Evolutionary conservation across 1,140 invertebrate genomes (phyloP).

Genomic region (Drosophila virilis): DNA sequence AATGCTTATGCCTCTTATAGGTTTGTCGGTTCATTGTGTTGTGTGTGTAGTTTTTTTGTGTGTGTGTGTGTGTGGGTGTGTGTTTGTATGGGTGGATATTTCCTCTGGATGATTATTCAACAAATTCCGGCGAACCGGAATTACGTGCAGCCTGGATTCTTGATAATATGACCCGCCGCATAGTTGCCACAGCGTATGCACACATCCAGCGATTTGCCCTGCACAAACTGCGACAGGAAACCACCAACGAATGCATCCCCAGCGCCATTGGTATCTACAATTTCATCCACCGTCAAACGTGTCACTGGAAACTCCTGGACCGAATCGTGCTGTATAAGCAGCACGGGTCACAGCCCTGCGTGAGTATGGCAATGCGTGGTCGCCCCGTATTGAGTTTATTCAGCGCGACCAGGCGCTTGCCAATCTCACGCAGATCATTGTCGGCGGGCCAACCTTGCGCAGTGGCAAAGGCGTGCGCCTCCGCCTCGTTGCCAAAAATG

Average conservation of each 20-base stretch:
- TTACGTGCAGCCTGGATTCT: constrained; percentile 95
- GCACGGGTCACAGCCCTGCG: constrained; percentile 94
- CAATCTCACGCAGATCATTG: constrained; percentile 92
- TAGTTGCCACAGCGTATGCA: constrained; percentile 96
- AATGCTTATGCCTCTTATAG: constrained; percentile 29
- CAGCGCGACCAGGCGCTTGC: constrained; percentile 89
- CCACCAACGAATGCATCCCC: constrained; percentile 99
- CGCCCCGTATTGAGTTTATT: constrained; percentile 91
- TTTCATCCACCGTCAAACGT: constrained; percentile 89
- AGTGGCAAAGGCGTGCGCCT: constrained; percentile 94
- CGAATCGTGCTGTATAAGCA: constrained; percentile 90
- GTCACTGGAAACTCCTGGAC: constrained; percentile 91
- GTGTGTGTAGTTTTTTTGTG: constrained; percentile 9
- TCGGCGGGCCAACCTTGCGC: constrained; percentile 90
- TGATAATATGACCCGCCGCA: constrained; percentile 93
- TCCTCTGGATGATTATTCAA: constrained; percentile 41
- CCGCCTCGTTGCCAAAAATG: constrained; percentile 98
- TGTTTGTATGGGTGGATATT: not conserved
- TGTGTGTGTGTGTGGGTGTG: too few relatives aligned
- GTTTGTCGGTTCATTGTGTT: constrained; percentile 24
- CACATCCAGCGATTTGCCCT: constrained; percentile 89
- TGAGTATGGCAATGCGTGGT: constrained; percentile 94
- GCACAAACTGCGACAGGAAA: constrained; percentile 95
- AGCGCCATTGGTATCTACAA: constrained; percentile 99
- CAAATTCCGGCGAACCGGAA: constrained; percentile 65